Base-by-base conservation (phyloP, 2,797 vertebrate species). In the Argyrosomus regius region DNA sequence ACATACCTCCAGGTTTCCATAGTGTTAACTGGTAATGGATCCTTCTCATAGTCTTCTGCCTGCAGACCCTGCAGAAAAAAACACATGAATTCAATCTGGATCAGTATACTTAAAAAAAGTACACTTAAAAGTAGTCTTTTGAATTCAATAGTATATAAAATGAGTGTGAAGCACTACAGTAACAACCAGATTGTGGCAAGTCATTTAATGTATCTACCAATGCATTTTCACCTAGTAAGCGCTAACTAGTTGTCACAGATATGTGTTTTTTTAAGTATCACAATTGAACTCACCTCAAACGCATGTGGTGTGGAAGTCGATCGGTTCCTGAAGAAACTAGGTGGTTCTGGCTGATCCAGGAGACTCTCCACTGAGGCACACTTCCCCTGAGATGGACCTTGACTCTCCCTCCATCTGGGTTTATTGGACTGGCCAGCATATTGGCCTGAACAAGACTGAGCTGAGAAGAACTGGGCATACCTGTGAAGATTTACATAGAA, bases 391-490 rank as follows among this genome's bases (percentile, higher is more conserved):
- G 89, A 69, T 52, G 88, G 65, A 64, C 82, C 82, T 0, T 66
- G 77, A 41, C 72, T 89, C 56, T 94, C 92, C 58, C 80, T 93
- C 89, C 81, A 90, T 73, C 75, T 89, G 59, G 86, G 75, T 66
- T 90, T 87, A 56, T 71, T 73, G 0, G 87, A 82, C 41, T 90
- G 92, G 28, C 75, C 72, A 10, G 59, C 20, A 24, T 88, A 82
- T 0, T 90, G 90, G 49, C 79, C 82, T 61, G 88, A 87, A 57
- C 82, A 81, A 48, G 93, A 91, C 79, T 94, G 95, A 20, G 84
- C 87, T 67, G 92, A 92, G 88, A 92, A 92, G 86, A 95, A 95
- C 93, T 95, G 94, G 39, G 93, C 90, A 62, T 95, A 94, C 89
- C 94, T 95, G 68, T 64, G 4, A 70, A 56, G 0, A 65, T 0